Evolutionary conservation across 2,888 invertebrate species (phyloP).

Genomic region (Ecdyonurus torrentis): DNA sequence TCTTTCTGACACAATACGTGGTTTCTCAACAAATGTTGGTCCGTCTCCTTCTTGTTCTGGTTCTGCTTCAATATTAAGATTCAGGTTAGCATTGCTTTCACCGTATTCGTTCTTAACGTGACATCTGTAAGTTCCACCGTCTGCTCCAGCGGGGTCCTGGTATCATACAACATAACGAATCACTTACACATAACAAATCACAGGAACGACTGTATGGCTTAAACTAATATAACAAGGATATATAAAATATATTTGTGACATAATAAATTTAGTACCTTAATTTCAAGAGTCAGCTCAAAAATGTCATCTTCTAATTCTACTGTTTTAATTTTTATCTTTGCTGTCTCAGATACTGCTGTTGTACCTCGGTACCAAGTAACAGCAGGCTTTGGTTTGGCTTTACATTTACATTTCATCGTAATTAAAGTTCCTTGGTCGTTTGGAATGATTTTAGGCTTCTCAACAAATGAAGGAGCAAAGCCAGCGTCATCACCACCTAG

Average conservation of each 20-base stretch:
- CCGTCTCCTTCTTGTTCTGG: conserved; percentile 87
- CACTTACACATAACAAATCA: background rate
- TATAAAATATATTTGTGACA: conserved; percentile 4
- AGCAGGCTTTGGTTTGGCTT: conserved; percentile 85
- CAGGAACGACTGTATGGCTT: no score
- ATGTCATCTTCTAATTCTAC: conserved; percentile 64
- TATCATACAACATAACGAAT: conserved; percentile 16
- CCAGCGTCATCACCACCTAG: conserved; percentile 84
- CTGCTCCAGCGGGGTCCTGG: conserved; percentile 62
- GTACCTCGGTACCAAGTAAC: conserved; percentile 92
- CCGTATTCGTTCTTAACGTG: conserved; percentile 91
- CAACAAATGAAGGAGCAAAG: conserved; percentile 91
- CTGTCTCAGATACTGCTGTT: conserved; percentile 65
- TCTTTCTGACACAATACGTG: conserved; percentile 63
- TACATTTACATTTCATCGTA: conserved; percentile 91
- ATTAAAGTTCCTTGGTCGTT: conserved; percentile 94
- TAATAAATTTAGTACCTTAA: conserved; percentile 36
- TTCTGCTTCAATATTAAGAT: conserved; percentile 92
- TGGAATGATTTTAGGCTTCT: conserved; percentile 98
- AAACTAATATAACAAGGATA: background rate
- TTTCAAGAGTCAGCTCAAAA: conserved; percentile 71
- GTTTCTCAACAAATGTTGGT: conserved; percentile 86
- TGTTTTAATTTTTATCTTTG: conserved; percentile 67
- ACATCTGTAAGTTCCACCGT: conserved; percentile 82
- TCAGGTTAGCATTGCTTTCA: conserved; percentile 91